Conservation (phyloP, 2,113 vertebrate species). For the Mobula birostris region DNA sequence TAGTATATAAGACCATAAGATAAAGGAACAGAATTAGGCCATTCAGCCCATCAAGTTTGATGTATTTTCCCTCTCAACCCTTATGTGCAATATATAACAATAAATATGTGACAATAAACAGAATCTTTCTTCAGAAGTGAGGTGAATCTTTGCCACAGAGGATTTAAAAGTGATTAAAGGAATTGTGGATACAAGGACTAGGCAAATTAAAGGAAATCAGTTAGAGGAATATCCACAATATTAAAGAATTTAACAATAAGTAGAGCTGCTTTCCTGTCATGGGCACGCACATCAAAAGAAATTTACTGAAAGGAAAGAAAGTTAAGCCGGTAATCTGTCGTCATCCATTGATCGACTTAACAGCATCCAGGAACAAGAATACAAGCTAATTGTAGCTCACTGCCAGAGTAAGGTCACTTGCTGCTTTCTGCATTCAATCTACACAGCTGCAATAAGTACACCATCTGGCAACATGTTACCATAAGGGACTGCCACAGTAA, state of each 20-base stretch:
- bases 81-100: no score
- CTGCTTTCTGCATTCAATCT: background rate
- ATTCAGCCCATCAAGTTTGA: no score
- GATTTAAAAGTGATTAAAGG: no score
- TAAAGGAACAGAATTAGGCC: no score
- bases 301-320: constrained; percentile 1
- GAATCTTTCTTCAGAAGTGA: no score
- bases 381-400: constrained; percentile 10
- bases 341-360: background rate
- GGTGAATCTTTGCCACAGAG: no score
- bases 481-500: background rate
- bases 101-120: no score
- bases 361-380: background rate
- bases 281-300: background rate
- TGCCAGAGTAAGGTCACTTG: constrained; percentile 8
- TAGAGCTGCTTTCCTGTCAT: background rate
- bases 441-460: constrained; percentile 13
- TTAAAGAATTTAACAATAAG: background rate
- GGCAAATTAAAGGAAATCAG: no score
- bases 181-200: no score
- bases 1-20: no score
- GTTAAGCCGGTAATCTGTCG: background rate
- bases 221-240: no score
- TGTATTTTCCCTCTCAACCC: no score
- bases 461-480: background rate